These are phyloP conservation scores for Spilogale gracilis DNA, from an alignment of 2,113 vertebrate species.

Conservation along the genomic window DNA sequence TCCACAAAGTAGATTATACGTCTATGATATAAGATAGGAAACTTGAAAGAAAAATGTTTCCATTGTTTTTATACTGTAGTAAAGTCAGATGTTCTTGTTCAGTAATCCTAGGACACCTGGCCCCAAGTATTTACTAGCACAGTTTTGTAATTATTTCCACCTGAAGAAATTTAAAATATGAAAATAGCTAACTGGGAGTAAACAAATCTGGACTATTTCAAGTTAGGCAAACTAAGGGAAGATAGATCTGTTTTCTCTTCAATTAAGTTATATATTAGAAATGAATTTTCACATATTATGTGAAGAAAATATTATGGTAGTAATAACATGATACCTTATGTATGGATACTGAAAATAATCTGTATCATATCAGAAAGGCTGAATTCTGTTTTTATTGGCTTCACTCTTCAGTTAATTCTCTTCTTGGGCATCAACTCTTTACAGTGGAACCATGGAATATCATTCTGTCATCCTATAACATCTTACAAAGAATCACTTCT, in stretches of 20 bases:
- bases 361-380: background rate
- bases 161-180: constrained; percentile 6
- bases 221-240: background rate
- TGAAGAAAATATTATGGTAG: background rate
- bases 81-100: background rate
- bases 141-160: background rate
- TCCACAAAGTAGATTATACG: background rate
- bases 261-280: background rate
- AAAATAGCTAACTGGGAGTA: background rate
- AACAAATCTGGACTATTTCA: background rate
- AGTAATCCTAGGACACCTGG: background rate
- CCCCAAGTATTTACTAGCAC: background rate
- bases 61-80: background rate
- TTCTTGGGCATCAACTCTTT: background rate
- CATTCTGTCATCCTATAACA: background rate
- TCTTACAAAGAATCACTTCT: background rate
- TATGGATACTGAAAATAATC: background rate
- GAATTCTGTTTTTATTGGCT: background rate
- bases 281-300: background rate
- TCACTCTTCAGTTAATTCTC: background rate
- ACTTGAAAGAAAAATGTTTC: background rate
- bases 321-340: background rate
- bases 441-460: background rate
- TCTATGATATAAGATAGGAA: background rate
- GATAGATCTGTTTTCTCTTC: background rate